These are phyloP conservation scores for Antedon mediterranea DNA, from an alignment of 53 echinoderm and acorn worm genomes.

Conservation along the genomic window DNA sequence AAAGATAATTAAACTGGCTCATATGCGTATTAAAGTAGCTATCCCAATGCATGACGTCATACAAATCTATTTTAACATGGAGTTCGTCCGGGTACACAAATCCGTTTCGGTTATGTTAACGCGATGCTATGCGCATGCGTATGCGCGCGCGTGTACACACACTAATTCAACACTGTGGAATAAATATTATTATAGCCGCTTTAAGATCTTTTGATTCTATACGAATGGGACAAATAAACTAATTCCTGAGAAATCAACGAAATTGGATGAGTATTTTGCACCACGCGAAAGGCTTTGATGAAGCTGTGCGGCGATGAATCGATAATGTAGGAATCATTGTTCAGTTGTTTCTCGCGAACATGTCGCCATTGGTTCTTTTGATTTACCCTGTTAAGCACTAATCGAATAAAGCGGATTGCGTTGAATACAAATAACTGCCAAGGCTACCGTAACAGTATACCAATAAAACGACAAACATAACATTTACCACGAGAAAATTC, in stretches of 20 bases:
- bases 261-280: background rate
- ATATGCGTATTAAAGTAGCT: background rate
- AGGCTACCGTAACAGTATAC: no score
- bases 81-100: no score
- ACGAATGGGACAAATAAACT: background rate
- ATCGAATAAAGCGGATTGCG: background rate
- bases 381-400: background rate
- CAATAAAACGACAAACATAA: no score
- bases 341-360: background rate
- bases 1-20: background rate
- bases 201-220: background rate
- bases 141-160: no score
- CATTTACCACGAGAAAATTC: no score
- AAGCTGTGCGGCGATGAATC: background rate
- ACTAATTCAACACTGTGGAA: no score
- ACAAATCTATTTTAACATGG: background rate
- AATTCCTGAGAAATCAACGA: background rate
- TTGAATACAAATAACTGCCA: background rate
- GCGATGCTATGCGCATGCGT: no score
- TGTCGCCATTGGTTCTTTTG: background rate
- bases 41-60: background rate
- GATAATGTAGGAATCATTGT: background rate
- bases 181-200: no score
- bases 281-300: background rate
- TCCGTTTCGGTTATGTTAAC: no score